Evolutionary conservation across 2,888 invertebrate species (phyloP).

Genomic region (Sacculina carcini): DNA sequence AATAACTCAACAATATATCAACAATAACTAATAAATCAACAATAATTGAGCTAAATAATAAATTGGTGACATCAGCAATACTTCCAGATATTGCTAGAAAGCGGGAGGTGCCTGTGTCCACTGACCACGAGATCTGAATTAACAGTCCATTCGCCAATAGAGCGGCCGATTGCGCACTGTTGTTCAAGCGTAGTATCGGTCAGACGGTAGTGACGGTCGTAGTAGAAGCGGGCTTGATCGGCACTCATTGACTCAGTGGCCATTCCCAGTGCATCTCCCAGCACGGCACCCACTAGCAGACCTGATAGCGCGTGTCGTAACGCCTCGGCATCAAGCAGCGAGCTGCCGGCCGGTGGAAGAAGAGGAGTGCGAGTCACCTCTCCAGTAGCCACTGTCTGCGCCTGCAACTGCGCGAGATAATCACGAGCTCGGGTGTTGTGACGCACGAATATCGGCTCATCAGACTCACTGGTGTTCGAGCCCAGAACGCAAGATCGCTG

Average conservation of each 20-base stretch:
- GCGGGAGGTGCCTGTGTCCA: not conserved
- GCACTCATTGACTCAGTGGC: conserved; percentile 19
- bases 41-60: too few species aligned
- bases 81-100: too few species aligned
- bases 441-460: not conserved
- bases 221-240: conserved; percentile 21
- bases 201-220: conserved; percentile 16
- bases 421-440: not conserved
- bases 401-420: conserved; percentile 8
- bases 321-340: conserved; percentile 10
- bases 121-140: conserved; percentile 21
- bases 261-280: conserved; percentile 21
- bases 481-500: too few species aligned
- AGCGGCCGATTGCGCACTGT: conserved; percentile 19
- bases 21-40: too few species aligned
- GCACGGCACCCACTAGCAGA: conserved; percentile 20
- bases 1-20: too few species aligned
- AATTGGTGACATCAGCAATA: too few species aligned
- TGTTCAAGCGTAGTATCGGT: conserved; percentile 19
- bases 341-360: conserved; percentile 10
- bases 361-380: conserved; percentile 12
- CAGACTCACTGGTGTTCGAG: too few species aligned
- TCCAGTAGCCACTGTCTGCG: conserved; percentile 10
- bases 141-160: conserved; percentile 21
- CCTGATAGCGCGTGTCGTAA: conserved; percentile 16